phyloP scores from a whole-genome alignment of 1,140 invertebrate species.

The Octopus sinensis region DNA sequence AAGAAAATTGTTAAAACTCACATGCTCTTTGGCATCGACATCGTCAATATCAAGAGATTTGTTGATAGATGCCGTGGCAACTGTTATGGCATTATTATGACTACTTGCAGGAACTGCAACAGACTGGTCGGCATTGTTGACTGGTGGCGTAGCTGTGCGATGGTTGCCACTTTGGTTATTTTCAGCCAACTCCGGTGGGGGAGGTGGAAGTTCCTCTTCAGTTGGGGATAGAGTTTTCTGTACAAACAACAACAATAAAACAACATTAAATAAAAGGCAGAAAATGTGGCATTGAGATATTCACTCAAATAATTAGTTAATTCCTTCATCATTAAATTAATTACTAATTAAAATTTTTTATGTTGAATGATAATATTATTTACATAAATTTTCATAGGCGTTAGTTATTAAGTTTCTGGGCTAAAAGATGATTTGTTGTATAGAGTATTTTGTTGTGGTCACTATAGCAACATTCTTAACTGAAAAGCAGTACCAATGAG shows the following conservation, averaged over 20 bases:
- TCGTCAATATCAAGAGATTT: conserved; percentile 19
- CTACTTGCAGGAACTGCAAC: neutral
- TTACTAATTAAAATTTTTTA: no score
- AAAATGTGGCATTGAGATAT: no score
- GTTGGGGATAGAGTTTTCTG: conserved; percentile 33
- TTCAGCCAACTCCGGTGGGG: conserved; percentile 34
- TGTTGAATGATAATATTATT: no score
- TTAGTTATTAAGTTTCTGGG: no score
- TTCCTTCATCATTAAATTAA: no score
- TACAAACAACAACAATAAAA: neutral
- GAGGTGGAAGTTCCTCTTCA: conserved; percentile 45
- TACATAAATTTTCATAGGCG: no score
- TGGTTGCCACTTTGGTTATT: conserved; percentile 26
- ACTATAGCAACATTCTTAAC: no score
- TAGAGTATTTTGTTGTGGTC: no score
- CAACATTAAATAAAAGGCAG: no score
- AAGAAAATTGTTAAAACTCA: neutral
- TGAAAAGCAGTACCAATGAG: no score
- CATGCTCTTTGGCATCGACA: conserved; percentile 13
- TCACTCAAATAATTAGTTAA: no score
- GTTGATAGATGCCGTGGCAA: conserved; percentile 11
- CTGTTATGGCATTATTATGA: conserved; percentile 15
- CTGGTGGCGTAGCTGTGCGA: conserved; percentile 9
- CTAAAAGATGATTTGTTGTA: no score
- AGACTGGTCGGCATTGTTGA: conserved; percentile 14